Base-by-base conservation (phyloP, 2,888 invertebrate species). In the Aelia acuminata region DNA sequence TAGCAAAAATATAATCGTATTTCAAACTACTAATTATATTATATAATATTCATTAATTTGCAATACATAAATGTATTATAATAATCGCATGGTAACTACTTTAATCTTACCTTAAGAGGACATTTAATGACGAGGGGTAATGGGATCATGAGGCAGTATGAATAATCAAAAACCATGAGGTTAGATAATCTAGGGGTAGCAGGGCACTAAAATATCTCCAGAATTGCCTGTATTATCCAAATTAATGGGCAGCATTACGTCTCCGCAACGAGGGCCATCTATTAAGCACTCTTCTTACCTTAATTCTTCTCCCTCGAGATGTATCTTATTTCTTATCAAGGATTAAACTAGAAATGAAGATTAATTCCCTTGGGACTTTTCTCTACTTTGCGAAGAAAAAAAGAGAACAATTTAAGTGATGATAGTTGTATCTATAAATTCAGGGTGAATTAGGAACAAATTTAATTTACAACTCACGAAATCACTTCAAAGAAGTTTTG, bases 241-340 rank as follows among this genome's bases (percentile, higher is more conserved):
- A 80, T 80, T 80, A 80, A 80, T 80, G 80, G 80, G 2, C 3
- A 80, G 80, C 43, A 80, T 80, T 80, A 80, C 13, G 80, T n/a
- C n/a, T 43, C 43, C 22, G 0, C 13, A 20, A 43, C 43, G 43
- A 7, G n/a, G 80, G 11, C n/a, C 80, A 80, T 80, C 43, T 80
- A 47, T 80, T 43, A 22, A n/a, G 80, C 2, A 0, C 80, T 47
- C 80, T 70, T n/a, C 80, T 80, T 80, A 80, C 43, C 80, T 80
- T 43, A 80, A 80, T 80, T 80, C 43, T 39, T 80, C 80, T n/a
- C 22, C 13, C 80, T 80, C 11, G 43, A 43, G 39, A 80, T 20
- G n/a, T 80, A 43, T 47, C 80, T 80, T 80, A 80, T 80, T 47
- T 43, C 80, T 80, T 80, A 80, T 80, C 80, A 80, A 80, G 80